Evolutionary conservation across 2,113 vertebrate species (phyloP), one percentile per base, ranked within the genome.

Genomic region (Smithornis capensis): DNA sequence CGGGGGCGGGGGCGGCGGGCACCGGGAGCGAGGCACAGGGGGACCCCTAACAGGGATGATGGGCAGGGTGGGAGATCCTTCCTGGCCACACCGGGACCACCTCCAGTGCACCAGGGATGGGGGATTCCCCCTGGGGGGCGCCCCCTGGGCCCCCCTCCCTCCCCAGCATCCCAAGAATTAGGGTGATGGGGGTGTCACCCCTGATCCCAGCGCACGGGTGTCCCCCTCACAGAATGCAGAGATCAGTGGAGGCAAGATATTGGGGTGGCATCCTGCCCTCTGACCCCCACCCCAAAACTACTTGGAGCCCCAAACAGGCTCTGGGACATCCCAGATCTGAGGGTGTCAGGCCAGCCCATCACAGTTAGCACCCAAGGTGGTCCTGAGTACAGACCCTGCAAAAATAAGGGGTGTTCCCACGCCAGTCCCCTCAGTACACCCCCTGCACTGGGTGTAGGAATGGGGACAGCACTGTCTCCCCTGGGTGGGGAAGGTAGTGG

Each of bases 381-480:
- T 50, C 56, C 68, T 4, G 11, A 64, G 60, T 7, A 24, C 6
- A 6, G 49, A 60, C 10, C 45, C 57, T 28, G 10, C 0, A 0
- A 59, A 40, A 27, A 49, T 11, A 8, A 35, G 31, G 40, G 52
- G 23, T 13, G 31, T 7, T 38, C 53, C 47, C 40, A 33, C 5
- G 2, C 5, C 24, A 17, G 27, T 18, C 35, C 70, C 28, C 70
- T 15, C 18, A 0, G 2, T 33, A 10, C 28, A 37, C 15, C 16
- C 37, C 13, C 37, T 31, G 42, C 24, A 3, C 5, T 2, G 10
- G 40, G 27, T 1, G 3, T 9, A 8, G 64, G 24, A 49, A 12
- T 2, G n/a, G 44, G 69, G 37, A 18, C 56, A 31, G 29, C 37
- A 15, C n/a, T 1, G 15, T 59, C 49, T 35, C 56, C 21, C 17